Conservation (phyloP, 2,113 vertebrate species). For the Catharus fuscescens region DNA sequence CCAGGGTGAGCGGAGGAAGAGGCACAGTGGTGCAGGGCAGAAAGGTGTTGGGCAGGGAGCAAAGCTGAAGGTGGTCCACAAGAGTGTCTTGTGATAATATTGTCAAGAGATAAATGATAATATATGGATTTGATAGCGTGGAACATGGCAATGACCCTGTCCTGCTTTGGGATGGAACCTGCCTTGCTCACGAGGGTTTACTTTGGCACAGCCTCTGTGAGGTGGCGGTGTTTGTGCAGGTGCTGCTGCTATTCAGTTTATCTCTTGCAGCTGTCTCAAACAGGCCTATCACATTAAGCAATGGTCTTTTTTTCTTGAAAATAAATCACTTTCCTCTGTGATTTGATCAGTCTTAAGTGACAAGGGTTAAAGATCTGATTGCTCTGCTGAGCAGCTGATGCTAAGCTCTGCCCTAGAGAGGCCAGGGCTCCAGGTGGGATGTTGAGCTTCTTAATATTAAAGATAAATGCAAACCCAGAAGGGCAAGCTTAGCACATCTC, state of each 20-base stretch:
- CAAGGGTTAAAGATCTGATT: not conserved
- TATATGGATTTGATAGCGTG: not conserved
- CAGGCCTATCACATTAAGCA: not conserved
- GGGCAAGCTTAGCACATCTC: not conserved
- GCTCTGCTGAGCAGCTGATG: not conserved
- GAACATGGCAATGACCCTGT: fast-evolving
- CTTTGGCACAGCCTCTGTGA: not conserved
- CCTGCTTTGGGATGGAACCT: not conserved
- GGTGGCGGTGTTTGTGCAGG: not conserved
- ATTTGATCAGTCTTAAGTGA: not conserved
- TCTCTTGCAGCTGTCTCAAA: not conserved
- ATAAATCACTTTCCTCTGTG: not conserved
- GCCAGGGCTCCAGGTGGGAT: not conserved
- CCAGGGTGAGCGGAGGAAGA: not conserved
- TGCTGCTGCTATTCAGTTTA: not conserved
- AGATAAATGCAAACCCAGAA: not conserved
- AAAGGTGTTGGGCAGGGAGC: no score
- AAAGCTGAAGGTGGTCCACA: not conserved
- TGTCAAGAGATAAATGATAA: not conserved
- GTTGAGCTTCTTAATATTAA: not conserved
- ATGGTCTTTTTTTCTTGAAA: not conserved
- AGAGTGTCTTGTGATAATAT: not conserved
- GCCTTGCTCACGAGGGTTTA: fast-evolving
- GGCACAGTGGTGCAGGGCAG: not conserved
- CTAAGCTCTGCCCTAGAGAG: not conserved